Base-by-base conservation (phyloP, 1,140 invertebrate genomes). In the Callitettix versicolor region DNA sequence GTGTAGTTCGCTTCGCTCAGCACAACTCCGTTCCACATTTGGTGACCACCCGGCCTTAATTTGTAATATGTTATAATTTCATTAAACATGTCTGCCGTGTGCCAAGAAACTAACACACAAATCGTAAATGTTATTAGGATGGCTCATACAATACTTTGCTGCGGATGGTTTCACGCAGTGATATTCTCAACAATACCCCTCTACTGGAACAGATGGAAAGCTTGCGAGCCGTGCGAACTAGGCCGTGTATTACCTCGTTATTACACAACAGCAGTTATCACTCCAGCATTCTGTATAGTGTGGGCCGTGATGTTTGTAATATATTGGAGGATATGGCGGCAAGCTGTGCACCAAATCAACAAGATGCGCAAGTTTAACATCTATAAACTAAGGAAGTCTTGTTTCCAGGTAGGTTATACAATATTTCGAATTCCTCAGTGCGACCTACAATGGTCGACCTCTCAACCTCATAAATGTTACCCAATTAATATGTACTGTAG, bases 271-370 rank as follows among this genome's bases (percentile, higher is more conserved):
- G 77, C 75, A 12, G 73, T 86, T 52, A 70, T 86, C 36, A 78
- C 77, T 14, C 84, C 84, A 0, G 76, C 79, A 61, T 83, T 86
- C 62, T 71, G 76, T 3, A 68, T 82, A 4, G 77, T 85, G 43
- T 86, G 83, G 83, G 62, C 81, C 43, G 76, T 76, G 38, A 82
- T 86, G 79, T 74, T 84, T 51, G 55, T 83, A 1, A 68, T 86
- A n/a, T 86, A 88, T 67, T 79, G 77, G 74, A 75, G 80, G 59
- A 88, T 88, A 58, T 85, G 80, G 77, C 71, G 76, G 30, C 84
- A 85, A 65, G 83, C 84, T 0, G 73, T 76, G 0, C 76, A 75
- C 56, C 84, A 86, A 63, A 78, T 78, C 1, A 73, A 78, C 57
- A 71, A 82, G 43, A 70, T 86, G 64, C 75, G 79, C 34, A 72